Percentiles rank a stretch among this genome's conserved stretches.
These are phyloP conservation scores for Micronycteris hirsuta DNA, from an alignment of 2,113 vertebrate species.

Conservation along the genomic window DNA sequence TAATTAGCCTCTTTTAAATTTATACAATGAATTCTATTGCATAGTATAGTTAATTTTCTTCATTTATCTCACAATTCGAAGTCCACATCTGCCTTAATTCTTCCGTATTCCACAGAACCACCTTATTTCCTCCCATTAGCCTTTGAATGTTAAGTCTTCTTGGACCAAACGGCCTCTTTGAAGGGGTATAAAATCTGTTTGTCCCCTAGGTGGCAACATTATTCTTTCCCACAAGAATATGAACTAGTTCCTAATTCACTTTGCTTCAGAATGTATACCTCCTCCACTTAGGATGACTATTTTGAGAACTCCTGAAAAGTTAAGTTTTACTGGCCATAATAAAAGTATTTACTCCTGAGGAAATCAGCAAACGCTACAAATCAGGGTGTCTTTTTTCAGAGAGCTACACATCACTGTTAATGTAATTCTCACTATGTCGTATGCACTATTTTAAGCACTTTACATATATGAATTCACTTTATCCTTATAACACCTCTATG, in stretches of 20 bases:
- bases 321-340: background rate
- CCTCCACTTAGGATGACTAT: background rate
- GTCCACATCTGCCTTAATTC: background rate
- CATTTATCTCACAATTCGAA: background rate
- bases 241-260: background rate
- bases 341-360: background rate
- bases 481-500: background rate
- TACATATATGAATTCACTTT: slow-evolving; percentile 11
- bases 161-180: background rate
- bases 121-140: background rate
- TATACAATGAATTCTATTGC: background rate
- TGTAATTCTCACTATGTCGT: background rate
- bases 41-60: slow-evolving; percentile 4
- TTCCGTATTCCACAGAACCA: slow-evolving; percentile 1
- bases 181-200: slow-evolving; percentile 22
- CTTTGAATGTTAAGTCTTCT: slow-evolving; percentile 45
- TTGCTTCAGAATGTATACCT: background rate
- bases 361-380: slow-evolving; percentile 9
- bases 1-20: slow-evolving; percentile 25
- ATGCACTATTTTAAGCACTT: background rate
- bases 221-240: background rate
- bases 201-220: slow-evolving; percentile 45
- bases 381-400: background rate
- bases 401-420: background rate
- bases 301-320: slow-evolving; percentile 34